Evolutionary conservation across 23 tunicate species (phyloP), one percentile per base, ranked within the genome.

Genomic region (Trididemnum nubilum): DNA sequence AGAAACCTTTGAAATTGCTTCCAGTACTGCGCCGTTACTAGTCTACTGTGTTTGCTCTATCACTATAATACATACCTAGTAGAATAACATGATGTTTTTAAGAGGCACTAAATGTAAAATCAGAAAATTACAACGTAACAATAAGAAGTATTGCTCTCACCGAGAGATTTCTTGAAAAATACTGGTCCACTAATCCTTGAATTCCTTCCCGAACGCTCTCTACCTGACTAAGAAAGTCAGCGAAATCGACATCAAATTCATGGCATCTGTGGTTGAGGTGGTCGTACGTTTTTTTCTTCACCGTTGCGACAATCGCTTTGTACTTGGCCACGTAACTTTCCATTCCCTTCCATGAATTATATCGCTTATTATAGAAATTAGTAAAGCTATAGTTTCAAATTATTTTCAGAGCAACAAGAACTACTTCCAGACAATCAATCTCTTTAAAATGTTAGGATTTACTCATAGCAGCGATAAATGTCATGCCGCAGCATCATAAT

Each of bases 261-360:
- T 76, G 88, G 57, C 87, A 89, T 32, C 95, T 78, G 66, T 94
- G 90, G 77, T 94, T 90, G 32, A 94, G 88, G 51, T 94, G 91
- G 67, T 90, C 98, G 58, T 94, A 94, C 21, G 89, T 28, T 59
- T 88, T 88, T 80, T 94, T 94, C 52, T 87, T 87, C 75, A 88
- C 89, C 24, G 79, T 94, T 0, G 98, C 98, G 1, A 88, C 87
- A 26, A 94, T 94, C 25, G 92, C 91, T 61, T 94, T 94, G 89
- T 83, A 85, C 79, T 87, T 87, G 38, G 91, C 86, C 2, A 63
- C 86, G 64, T 82, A 84, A 49, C 89, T 87, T 52, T 91, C 97
- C 22, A 89, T 60, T 0, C 94, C 94, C 94, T 89, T 0, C n/a
- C n/a, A n/a, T n/a, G n/a, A n/a, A n/a, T 22, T 27, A 35, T 5